Percentiles rank a stretch among this genome's conserved stretches.
Conservation (phyloP, 2,113 vertebrate genomes). For the Ahaetulla prasina region DNA sequence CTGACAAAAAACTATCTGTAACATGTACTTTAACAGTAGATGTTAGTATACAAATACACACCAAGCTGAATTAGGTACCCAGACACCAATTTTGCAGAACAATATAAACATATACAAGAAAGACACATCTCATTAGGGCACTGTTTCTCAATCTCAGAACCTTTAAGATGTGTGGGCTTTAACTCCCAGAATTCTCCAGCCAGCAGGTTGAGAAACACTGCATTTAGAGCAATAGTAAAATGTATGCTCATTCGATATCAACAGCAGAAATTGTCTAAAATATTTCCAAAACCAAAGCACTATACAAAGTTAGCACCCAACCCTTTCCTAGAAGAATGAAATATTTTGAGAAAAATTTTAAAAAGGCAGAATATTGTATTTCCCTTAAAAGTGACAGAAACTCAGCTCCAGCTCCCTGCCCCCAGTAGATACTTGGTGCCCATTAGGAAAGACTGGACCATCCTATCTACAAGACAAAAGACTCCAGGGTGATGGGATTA, state of each 20-base stretch:
- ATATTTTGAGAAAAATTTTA: no score
- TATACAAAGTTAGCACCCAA: no score
- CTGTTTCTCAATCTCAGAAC: not conserved
- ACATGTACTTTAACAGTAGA: not conserved
- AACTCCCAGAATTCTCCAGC: not conserved
- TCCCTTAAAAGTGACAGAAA: no score
- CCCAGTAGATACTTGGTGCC: no score
- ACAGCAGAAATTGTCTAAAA: not conserved
- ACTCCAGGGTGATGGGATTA: no score
- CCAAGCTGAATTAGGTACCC: not conserved
- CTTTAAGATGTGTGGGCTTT: not conserved
- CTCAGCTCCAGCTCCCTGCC: no score
- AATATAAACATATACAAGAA: not conserved
- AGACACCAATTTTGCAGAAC: not conserved
- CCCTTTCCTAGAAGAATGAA: no score
- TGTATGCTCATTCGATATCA: not conserved
- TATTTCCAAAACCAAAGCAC: not conserved
- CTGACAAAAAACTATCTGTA: not conserved
- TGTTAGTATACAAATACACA: not conserved
- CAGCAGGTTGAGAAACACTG: not conserved
- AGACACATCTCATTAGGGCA: not conserved
- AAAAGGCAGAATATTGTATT: no score
- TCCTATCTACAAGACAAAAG: no score
- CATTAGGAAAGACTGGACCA: no score
- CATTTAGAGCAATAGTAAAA: not conserved